phyloP scores from a whole-genome alignment of 2,113 vertebrate species.

The Donacobius atricapilla region DNA sequence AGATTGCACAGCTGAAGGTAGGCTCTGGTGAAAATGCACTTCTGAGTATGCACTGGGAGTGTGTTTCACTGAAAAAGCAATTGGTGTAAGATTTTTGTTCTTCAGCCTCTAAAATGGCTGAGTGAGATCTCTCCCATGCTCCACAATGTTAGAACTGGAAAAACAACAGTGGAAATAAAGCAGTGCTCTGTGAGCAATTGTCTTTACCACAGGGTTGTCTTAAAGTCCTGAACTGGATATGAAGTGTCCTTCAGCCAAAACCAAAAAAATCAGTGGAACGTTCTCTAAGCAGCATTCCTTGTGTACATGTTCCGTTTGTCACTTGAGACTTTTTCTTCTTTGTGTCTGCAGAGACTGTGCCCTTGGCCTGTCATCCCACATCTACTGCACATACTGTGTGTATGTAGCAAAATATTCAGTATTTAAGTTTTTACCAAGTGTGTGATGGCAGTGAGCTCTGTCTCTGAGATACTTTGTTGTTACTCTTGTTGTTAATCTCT shows the following conservation, averaged over 20 bases:
- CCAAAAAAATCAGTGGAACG: not conserved
- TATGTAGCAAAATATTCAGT: not conserved
- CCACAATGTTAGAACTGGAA: not conserved
- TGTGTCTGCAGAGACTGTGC: not conserved
- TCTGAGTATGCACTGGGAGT: not conserved
- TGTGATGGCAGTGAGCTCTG: not conserved
- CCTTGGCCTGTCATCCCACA: not conserved
- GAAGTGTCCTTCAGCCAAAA: not conserved
- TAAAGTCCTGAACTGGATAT: not conserved
- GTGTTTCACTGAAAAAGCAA: not conserved
- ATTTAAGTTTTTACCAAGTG: not conserved
- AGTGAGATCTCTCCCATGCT: not conserved
- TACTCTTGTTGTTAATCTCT: not conserved
- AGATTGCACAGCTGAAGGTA: conserved; percentile 79
- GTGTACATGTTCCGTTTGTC: not conserved
- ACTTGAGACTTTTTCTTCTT: not conserved
- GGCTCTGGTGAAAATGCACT: not conserved
- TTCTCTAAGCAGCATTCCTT: not conserved
- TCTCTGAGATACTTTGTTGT: not conserved
- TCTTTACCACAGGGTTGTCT: not conserved
- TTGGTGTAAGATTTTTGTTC: not conserved
- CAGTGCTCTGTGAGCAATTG: not conserved
- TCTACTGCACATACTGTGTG: not conserved
- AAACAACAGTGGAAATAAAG: not conserved
- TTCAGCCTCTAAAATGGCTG: not conserved